Evolutionary conservation across 2,113 vertebrate species (phyloP), one percentile per base, ranked within the genome.

Genomic region (Psilopogon haemacephalus): DNA sequence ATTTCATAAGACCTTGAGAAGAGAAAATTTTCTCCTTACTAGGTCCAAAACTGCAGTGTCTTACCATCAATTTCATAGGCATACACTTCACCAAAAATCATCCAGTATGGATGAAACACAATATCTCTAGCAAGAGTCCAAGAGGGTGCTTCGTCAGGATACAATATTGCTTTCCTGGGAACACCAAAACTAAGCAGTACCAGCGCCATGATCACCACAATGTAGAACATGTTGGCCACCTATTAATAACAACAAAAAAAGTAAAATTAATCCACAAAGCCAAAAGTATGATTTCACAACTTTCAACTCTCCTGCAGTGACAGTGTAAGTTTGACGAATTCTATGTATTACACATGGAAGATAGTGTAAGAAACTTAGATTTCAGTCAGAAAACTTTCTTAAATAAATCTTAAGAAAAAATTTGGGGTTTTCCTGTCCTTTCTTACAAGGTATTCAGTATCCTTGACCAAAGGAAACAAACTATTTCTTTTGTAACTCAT

Each of bases 141-240:
- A 77, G 98, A 99, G 2, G 99, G 98, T 72, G 96, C 97, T 95
- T 99, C 98, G 2, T 98, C 6, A 71, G 99, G 99, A 96, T 99
- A 99, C 58, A 99, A 96, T 90, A 99, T 99, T 87, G 99, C 99
- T 96, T 99, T 98, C 94, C 99, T 98, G 67, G 99, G 99, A 93
- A 99, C 99, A 75, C 99, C 99, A 91, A 98, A 99, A 96, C 99
- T 99, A 85, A 99, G 97, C 38, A 99, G 98, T 38, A 99, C 99
- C 54, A 99, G 98, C 7, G 98, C 98, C 99, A 99, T 99, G 93
- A 99, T 99, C 87, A 99, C 98, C 95, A 99, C 99, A 86, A 99
- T 99, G 97, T 99, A 99, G 97, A 99, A 99, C 99, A 99, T 99
- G 97, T 99, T 99, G 95, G 99, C 98, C 95, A 99, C 99, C 99